A percentile compares a stretch with the other conserved stretches of the same genome.
Conservation (phyloP, 1,140 invertebrate genomes). For the Psix sp. region DNA sequence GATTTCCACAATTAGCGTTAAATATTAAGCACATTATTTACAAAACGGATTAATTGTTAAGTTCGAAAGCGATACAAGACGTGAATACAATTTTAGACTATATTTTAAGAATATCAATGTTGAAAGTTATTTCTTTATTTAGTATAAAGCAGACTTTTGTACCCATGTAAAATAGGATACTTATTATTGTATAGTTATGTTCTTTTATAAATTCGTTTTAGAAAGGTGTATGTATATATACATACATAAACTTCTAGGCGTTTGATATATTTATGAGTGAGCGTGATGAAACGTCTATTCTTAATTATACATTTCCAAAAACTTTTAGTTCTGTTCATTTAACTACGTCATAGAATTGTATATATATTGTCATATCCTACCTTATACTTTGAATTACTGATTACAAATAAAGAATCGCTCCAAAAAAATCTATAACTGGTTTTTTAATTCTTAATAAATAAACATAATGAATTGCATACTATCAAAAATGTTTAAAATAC, state of each 20-base stretch:
- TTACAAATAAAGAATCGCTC: constrained; percentile 46
- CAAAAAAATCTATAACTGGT: background rate
- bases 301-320: constrained; percentile 38
- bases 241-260: constrained; percentile 20
- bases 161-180: constrained; percentile 32
- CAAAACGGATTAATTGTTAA: no score
- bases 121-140: background rate
- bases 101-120: no score
- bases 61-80: background rate
- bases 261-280: constrained; percentile 40
- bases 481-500: no score
- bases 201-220: constrained; percentile 5
- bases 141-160: constrained; percentile 16
- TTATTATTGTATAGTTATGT: constrained; percentile 16
- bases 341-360: constrained; percentile 19
- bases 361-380: constrained; percentile 28
- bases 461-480: no score
- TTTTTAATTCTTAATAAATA: background rate
- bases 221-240: constrained; percentile 6
- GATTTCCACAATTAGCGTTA: no score
- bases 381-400: constrained; percentile 30
- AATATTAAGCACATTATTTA: no score
- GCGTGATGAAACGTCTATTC: constrained; percentile 14
- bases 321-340: constrained; percentile 28
- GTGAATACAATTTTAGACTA: no score